Evolutionary conservation across 1,140 invertebrate species (phyloP), one percentile per base, ranked within the genome.

Genomic region (Pachyrhynchus sulphureomaculatus): DNA sequence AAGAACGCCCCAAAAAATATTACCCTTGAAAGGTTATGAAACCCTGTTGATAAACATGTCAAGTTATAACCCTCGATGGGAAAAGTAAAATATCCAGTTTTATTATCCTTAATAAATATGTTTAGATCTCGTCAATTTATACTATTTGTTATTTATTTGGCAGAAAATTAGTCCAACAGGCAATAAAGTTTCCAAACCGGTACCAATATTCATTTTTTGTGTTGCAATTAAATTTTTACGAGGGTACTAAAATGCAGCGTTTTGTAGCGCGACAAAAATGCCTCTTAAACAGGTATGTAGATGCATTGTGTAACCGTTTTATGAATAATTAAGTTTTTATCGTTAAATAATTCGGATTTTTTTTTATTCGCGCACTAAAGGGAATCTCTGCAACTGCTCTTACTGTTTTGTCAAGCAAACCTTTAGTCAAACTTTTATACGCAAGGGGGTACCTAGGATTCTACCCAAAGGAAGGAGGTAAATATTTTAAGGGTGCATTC

Each of bases 1-100:
- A 36, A 20, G 36, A 29, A 33, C 47, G 32, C 42, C 55, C 55
- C 55, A 24, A 58, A 48, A 48, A 56, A 56, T 56, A 44, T 56
- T 20, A 45, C 17, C 24, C 53, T 56, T 39, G 39, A 52, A 60
- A 36, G 57, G 57, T 37, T 18, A 53, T 52, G 56, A 51, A 53
- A 52, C 51, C 57, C 58, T 58, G 64, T 65, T 65, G 64, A 65
- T 65, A 65, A 65, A 65, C 64, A 65, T 61, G 64, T 65, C 64
- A 65, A 62, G 37, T 24, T 48, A 33, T 61, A 61, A 54, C 64
- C 57, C 52, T 47, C 47, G 45, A 65, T 65, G 64, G 64, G 64
- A 65, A 65, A 55, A 45, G 49, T n/a, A 53, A 53, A 60, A 20
- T 21, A 41, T 41, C 20, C 24, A 24, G 33, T 65, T 65, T 65